Evolutionary conservation across 2,888 invertebrate genomes (phyloP).

Genomic region (Schrankia costaestrigalis): DNA sequence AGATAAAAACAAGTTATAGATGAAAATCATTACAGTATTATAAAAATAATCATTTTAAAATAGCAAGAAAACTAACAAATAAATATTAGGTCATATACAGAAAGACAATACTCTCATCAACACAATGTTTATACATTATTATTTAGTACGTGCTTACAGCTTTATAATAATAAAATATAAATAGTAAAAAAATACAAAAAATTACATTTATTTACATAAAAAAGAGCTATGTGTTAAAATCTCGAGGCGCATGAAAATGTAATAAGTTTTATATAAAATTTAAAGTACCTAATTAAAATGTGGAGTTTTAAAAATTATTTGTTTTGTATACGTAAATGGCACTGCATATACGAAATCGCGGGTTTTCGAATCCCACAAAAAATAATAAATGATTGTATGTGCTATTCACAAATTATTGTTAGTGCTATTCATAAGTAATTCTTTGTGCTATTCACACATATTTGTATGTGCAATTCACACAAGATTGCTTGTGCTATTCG

Average conservation of each 20-base stretch:
- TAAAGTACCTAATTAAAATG: slow-evolving; percentile 14
- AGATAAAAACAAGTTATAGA: too few relatives aligned
- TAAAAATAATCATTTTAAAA: too few relatives aligned
- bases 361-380: too few relatives aligned
- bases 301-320: slow-evolving; percentile 7
- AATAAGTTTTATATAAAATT: neutral
- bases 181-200: neutral
- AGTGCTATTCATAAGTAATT: neutral
- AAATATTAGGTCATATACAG: too few relatives aligned
- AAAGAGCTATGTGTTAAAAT: too few relatives aligned
- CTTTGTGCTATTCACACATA: neutral
- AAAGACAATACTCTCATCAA: neutral
- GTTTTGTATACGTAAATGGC: neutral
- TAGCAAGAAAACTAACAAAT: too few relatives aligned
- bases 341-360: neutral
- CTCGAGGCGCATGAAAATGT: neutral
- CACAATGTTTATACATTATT: slow-evolving; percentile 1
- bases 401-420: neutral
- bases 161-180: neutral
- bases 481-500: too few relatives aligned
- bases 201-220: neutral
- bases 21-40: too few relatives aligned
- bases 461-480: too few relatives aligned
- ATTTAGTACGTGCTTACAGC: too few relatives aligned
- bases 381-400: too few relatives aligned